Conservation (phyloP, 2,797 vertebrate species). For the Leptodactylus fallax region DNA sequence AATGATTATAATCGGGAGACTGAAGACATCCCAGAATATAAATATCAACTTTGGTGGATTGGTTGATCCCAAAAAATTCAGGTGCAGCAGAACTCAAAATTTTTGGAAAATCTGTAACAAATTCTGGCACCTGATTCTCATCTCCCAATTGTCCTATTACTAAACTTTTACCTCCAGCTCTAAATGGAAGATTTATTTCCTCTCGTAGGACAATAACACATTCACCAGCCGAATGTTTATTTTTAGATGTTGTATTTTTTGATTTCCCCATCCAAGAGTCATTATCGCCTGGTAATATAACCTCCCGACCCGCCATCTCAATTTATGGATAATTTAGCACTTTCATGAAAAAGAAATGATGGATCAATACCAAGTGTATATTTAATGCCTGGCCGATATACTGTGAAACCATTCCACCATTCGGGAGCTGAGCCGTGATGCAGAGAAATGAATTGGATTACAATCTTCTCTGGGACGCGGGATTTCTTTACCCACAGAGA, state of each 20-base stretch:
- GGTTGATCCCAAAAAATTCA: too few relatives aligned
- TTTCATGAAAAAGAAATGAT: conserved; percentile 35
- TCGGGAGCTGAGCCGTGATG: conserved; percentile 26
- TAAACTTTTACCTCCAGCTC: background rate
- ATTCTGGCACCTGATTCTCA: too few relatives aligned
- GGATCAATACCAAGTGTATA: conserved; percentile 39
- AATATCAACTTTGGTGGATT: too few relatives aligned
- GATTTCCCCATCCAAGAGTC: conserved; percentile 8
- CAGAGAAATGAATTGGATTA: conserved; percentile 6
- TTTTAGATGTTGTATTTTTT: background rate
- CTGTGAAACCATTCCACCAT: background rate
- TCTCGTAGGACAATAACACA: conserved; percentile 5
- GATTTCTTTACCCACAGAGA: background rate
- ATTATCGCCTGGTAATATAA: conserved; percentile 25
- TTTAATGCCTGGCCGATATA: background rate
- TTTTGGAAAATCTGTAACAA: background rate
- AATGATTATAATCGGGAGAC: too few relatives aligned
- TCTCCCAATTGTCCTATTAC: background rate
- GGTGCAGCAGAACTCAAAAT: too few relatives aligned
- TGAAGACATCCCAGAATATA: too few relatives aligned
- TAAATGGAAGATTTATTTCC: background rate
- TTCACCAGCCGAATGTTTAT: background rate
- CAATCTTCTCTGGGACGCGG: background rate
- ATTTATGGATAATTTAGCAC: conserved; percentile 49
- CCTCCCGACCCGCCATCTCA: conserved; percentile 26